Conservation (phyloP, 1,140 invertebrate species). For the Mercenaria mercenaria region DNA sequence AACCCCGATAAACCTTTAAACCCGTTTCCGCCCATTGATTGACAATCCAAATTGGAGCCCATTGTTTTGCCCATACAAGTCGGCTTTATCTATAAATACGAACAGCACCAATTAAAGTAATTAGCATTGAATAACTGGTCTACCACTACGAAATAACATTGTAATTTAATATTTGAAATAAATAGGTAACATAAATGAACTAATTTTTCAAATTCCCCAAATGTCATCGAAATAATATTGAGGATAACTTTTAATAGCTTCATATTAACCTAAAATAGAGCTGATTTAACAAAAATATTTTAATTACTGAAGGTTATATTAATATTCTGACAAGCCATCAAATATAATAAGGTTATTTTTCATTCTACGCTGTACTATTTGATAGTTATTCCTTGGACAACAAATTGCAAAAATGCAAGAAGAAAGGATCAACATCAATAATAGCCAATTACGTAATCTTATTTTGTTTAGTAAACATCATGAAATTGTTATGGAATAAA, state of each 20-base stretch:
- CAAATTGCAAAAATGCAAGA: too few relatives aligned
- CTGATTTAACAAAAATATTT: background rate
- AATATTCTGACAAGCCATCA: too few relatives aligned
- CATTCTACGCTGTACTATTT: too few relatives aligned
- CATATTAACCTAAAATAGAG: background rate
- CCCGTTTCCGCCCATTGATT: conserved; percentile 14
- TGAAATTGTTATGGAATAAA: too few relatives aligned
- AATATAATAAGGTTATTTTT: too few relatives aligned
- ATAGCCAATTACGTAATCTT: too few relatives aligned
- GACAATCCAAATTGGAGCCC: background rate
- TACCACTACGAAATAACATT: background rate
- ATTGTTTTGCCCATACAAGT: background rate
- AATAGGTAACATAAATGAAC: background rate
- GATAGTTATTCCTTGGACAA: too few relatives aligned
- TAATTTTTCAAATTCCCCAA: background rate
- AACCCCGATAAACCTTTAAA: conserved; percentile 2
- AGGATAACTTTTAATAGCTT: background rate
- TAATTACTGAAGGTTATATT: background rate
- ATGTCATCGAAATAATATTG: background rate
- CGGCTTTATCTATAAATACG: background rate
- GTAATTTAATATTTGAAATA: background rate
- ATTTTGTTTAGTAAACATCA: too few relatives aligned
- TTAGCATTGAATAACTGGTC: background rate
- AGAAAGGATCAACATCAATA: too few relatives aligned
- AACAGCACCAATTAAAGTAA: background rate